Evolutionary conservation across 2,113 vertebrate genomes (phyloP).

Genomic region (Leiothrix lutea): DNA sequence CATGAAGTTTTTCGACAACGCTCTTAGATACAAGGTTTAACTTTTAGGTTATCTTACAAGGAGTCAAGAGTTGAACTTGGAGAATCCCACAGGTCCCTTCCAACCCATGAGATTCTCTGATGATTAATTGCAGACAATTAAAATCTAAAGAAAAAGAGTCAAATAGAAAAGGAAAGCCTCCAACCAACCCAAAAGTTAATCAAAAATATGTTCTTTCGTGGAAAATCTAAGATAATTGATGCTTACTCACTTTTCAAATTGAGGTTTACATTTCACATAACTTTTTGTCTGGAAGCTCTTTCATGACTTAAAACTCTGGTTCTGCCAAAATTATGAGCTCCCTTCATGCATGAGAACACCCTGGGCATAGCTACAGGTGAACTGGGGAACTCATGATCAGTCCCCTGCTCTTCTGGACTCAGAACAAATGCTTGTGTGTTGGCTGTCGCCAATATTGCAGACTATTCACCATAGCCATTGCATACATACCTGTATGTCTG

Average conservation of each 20-base stretch:
- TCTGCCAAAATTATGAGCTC: not conserved
- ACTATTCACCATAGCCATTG: not conserved
- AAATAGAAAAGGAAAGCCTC: not conserved
- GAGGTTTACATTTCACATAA: not conserved
- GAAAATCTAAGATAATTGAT: not conserved
- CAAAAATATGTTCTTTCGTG: fast-evolving
- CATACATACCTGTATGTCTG: not conserved
- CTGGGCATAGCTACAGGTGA: not conserved
- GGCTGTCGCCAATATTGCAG: not conserved
- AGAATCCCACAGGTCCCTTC: fast-evolving
- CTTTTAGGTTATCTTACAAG: not conserved
- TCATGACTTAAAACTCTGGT: not conserved
- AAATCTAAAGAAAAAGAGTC: not conserved
- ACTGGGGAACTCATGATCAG: not conserved
- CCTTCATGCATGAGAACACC: not conserved
- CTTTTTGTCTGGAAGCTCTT: not conserved
- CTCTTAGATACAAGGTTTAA: not conserved
- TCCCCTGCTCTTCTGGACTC: not conserved
- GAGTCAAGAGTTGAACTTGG: not conserved
- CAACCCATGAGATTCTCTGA: not conserved
- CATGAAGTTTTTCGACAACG: not conserved
- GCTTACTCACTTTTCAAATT: not conserved
- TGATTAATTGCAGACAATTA: not conserved
- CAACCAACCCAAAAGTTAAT: not conserved
- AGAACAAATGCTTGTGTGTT: not conserved